phyloP scores from a whole-genome alignment of 1,140 invertebrate species.

The Philaenus spumarius region DNA sequence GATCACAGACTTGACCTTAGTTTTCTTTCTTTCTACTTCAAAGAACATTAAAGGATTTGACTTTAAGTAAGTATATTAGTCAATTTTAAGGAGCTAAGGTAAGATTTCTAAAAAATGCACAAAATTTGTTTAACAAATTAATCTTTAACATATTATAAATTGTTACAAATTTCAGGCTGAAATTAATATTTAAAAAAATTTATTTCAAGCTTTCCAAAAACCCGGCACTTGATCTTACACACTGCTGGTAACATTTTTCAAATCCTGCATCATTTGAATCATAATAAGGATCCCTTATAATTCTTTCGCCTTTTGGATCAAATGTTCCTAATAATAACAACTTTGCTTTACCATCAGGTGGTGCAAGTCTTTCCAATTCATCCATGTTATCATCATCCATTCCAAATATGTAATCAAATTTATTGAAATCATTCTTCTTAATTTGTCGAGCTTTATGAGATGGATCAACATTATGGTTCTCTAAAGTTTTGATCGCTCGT shows the following conservation, averaged over 20 bases:
- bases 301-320: constrained; percentile 66
- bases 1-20: too few relatives aligned
- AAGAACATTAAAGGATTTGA: too few relatives aligned
- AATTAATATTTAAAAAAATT: too few relatives aligned
- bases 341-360: constrained; percentile 55
- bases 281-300: constrained; percentile 87
- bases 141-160: too few relatives aligned
- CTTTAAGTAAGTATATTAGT: too few relatives aligned
- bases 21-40: too few relatives aligned
- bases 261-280: constrained; percentile 56
- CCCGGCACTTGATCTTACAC: constrained; percentile 53
- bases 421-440: constrained; percentile 33
- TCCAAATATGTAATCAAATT: constrained; percentile 82
- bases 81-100: too few relatives aligned
- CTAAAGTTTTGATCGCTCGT: constrained; percentile 62
- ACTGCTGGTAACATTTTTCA: constrained; percentile 65
- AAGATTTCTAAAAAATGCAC: too few relatives aligned
- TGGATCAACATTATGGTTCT: constrained; percentile 62
- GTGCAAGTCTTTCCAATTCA: constrained; percentile 53
- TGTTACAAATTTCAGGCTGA: too few relatives aligned
- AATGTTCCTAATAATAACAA: constrained; percentile 72
- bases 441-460: constrained; percentile 69
- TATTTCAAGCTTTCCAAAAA: constrained; percentile 47
- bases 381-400: constrained; percentile 83
- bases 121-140: too few relatives aligned